Evolutionary conservation across 2,888 invertebrate genomes (phyloP), one percentile per base, ranked within the genome.

Genomic region (Margaritifera margaritifera): DNA sequence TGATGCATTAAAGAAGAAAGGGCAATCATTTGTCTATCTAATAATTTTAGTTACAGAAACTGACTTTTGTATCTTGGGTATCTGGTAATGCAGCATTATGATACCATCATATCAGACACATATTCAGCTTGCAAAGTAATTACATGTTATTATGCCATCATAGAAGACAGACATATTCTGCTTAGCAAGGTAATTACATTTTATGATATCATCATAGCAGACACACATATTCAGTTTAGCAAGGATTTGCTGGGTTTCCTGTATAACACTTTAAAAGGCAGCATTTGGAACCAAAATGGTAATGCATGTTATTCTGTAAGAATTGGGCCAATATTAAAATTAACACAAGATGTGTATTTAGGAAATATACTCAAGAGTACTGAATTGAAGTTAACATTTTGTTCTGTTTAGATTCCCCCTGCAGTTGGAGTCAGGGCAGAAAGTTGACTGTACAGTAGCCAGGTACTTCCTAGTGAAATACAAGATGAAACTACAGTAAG

Each of bases 381-480:
- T 58, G 19, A n/a, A n/a, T 20, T 51, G 18, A 31, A 25, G 15
- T 4, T 57, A 50, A 24, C 25, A 15, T n/a, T 42, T 42, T 42
- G 22, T 55, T 50, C 18, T 18, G 81, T 85, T 87, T 74, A 89
- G 89, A 86, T 99, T 99, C 92, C 99, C 99, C 19, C 93, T 99
- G 79, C 99, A 99, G 91, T 92, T 99, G 88, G 99, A 99, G 89
- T 98, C 98, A 90, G 99, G 99, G 67, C 99, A 99, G 91, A 99
- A 99, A 76, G 98, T 99, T 52, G 99, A 99, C 91, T 99, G 99
- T 91, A 99, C 99, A 80, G 99, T 99, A 84, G 98, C 99, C 73
- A 98, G 99, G 92, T 99, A 99, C 92, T 99, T 99, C 91, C 92
- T 97, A 59, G 99, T 99, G 91, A 97, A 99, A 91, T 99, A 99